Evolutionary conservation across 2,888 invertebrate species (phyloP).

Genomic region (Opisthograptis luteolata): DNA sequence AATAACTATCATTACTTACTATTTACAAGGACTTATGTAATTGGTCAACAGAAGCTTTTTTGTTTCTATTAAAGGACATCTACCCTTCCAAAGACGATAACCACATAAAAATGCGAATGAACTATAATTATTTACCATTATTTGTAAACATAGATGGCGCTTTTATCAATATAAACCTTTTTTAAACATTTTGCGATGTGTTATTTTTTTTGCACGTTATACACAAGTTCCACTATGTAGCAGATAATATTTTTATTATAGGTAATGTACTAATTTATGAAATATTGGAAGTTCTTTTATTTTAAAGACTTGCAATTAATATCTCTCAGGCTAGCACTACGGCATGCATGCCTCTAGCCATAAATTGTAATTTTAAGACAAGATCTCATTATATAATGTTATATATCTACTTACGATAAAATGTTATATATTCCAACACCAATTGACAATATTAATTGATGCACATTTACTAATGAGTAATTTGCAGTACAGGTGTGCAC

Average conservation of each 20-base stretch:
- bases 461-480: slow-evolving; percentile 40
- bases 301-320: no score
- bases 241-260: no score
- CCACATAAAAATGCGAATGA: no score
- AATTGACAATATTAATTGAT: slow-evolving; percentile 77
- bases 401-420: slow-evolving; percentile 21
- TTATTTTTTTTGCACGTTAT: not conserved
- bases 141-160: no score
- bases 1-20: slow-evolving; percentile 1
- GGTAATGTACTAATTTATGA: no score
- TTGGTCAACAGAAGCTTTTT: slow-evolving; percentile 16
- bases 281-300: no score
- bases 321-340: not conserved
- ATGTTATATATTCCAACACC: slow-evolving; percentile 29
- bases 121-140: no score
- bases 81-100: no score
- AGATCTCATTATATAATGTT: not conserved
- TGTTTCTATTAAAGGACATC: not conserved
- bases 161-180: not conserved
- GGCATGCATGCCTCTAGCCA: no score
- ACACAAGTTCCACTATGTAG: no score
- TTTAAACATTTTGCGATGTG: not conserved
- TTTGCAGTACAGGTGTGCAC: slow-evolving; percentile 21
- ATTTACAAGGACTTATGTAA: not conserved
- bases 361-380: not conserved